phyloP scores from a whole-genome alignment of 1,140 invertebrate species.

The Acromyrmex heyeri region DNA sequence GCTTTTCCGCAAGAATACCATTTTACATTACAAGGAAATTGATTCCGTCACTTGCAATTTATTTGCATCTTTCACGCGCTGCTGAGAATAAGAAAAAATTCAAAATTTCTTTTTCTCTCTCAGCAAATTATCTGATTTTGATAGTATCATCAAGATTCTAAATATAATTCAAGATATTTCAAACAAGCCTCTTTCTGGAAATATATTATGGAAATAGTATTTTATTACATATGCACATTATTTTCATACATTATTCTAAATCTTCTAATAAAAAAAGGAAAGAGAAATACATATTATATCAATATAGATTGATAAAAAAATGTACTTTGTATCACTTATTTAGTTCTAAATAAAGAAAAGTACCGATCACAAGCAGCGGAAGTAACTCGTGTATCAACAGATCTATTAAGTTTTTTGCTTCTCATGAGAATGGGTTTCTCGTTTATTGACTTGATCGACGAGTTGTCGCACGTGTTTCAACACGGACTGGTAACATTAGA shows the following conservation, averaged over 20 bases:
- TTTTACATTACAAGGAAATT: constrained; percentile 1
- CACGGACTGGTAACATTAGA: constrained; percentile 27
- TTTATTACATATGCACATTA: background rate
- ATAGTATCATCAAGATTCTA: background rate
- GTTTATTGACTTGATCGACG: constrained; percentile 23
- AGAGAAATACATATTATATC: background rate
- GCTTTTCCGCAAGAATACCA: background rate
- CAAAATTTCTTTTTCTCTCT: background rate
- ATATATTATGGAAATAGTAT: background rate
- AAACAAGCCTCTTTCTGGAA: too few relatives aligned
- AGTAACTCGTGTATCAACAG: background rate
- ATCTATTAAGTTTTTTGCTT: background rate
- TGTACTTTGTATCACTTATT: background rate
- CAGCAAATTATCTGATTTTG: too few relatives aligned
- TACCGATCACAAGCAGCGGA: background rate
- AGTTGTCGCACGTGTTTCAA: constrained; percentile 12
- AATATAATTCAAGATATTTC: background rate
- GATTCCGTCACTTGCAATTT: background rate
- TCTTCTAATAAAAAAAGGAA: background rate
- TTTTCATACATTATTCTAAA: too few relatives aligned
- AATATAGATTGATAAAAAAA: background rate
- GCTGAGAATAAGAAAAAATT: background rate
- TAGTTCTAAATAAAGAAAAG: constrained; percentile 23
- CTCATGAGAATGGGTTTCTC: constrained; percentile 15
- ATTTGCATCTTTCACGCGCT: background rate